Percentiles rank a stretch among this genome's conserved stretches.
phyloP scores from a whole-genome alignment of 2,888 invertebrate species.

The Lasioglossum marginatum region DNA sequence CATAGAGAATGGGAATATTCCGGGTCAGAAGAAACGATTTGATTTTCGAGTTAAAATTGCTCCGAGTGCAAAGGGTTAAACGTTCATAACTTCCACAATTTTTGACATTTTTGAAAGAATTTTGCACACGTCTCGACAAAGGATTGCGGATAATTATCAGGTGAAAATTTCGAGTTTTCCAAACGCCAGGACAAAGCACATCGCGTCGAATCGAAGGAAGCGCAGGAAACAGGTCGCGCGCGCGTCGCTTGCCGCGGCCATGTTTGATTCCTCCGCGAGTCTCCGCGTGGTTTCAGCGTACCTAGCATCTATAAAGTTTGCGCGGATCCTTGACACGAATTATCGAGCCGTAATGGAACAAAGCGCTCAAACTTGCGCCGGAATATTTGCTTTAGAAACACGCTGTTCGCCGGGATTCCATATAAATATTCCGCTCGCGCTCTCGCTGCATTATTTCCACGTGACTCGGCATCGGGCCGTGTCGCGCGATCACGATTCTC shows the following conservation, averaged over 20 bases:
- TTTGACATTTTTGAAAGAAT: neutral
- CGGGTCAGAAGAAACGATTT: no score
- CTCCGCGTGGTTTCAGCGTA: conserved; percentile 4
- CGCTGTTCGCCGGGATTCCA: conserved; percentile 14
- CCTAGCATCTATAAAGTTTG: conserved; percentile 26
- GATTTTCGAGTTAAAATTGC: no score
- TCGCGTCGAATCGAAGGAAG: neutral
- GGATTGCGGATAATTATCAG: neutral
- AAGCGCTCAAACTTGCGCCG: conserved; percentile 37
- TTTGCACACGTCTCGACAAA: neutral
- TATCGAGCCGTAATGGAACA: conserved; percentile 28
- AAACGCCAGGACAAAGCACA: neutral
- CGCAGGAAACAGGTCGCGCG: neutral
- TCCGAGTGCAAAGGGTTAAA: neutral
- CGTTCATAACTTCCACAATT: neutral
- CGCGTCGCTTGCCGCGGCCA: neutral
- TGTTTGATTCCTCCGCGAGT: conserved; percentile 2
- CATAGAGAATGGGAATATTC: no score
- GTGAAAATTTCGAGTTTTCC: neutral
- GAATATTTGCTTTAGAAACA: conserved; percentile 29
- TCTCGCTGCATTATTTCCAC: conserved; percentile 40
- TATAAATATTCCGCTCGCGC: conserved; percentile 46
- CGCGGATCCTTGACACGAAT: conserved; percentile 46
- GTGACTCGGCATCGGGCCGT: conserved; percentile 26
- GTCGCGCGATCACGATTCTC: conserved; percentile 27